Percentiles rank a stretch among this genome's conserved stretches.
Evolutionary conservation across 35 echinoderm and acorn worm species (phyloP).

Genomic region (Heliocidaris tuberculata): DNA sequence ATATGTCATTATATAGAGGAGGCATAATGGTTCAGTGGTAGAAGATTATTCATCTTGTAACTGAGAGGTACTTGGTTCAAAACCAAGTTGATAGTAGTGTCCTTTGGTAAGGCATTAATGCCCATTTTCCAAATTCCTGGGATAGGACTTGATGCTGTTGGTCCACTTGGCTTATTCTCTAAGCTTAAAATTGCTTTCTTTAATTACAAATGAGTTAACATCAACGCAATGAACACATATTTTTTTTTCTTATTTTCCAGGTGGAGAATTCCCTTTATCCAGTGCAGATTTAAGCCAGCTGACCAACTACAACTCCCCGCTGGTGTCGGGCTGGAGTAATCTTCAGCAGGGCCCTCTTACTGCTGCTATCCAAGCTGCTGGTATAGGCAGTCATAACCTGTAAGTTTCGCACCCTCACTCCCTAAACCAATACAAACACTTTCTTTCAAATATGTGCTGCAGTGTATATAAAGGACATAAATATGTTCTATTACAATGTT

Average conservation of each 20-base stretch:
- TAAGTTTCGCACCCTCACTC: constrained; percentile 48
- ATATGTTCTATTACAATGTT: no score
- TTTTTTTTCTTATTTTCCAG: constrained; percentile 32
- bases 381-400: constrained; percentile 80
- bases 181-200: not conserved
- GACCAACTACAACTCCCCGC: constrained; percentile 71
- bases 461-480: no score
- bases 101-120: no score
- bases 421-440: not conserved
- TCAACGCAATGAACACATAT: not conserved
- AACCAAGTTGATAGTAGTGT: no score
- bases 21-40: no score
- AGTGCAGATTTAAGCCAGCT: constrained; percentile 95
- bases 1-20: no score
- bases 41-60: no score
- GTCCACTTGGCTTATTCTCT: no score
- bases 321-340: constrained; percentile 42
- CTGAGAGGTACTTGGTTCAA: no score
- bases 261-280: constrained; percentile 76
- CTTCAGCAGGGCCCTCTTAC: constrained; percentile 80
- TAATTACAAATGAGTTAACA: not conserved
- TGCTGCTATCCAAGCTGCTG: constrained; percentile 92
- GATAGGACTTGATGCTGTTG: no score
- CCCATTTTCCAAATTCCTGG: no score
- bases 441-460: no score